Evolutionary conservation across 2,113 vertebrate genomes (phyloP).

Genomic region (Triplophysa rosa): DNA sequence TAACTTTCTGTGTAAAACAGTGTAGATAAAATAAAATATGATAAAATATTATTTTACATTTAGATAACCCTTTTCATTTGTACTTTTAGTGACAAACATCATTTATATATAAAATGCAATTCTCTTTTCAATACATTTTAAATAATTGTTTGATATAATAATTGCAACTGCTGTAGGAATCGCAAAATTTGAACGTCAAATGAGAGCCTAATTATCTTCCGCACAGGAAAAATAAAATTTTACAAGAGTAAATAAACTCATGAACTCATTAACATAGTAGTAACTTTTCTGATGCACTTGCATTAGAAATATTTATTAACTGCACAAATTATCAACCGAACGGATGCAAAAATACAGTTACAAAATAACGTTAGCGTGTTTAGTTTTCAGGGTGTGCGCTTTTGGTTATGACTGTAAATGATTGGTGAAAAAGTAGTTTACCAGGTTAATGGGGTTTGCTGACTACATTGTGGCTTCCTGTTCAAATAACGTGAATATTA

Average conservation of each 20-base stretch:
- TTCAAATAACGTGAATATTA: not conserved
- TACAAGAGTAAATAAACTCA: not conserved
- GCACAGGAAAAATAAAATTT: too few species aligned
- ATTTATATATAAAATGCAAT: too few species aligned
- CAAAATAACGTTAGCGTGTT: not conserved
- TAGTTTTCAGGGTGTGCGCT: not conserved
- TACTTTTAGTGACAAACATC: too few species aligned
- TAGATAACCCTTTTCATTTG: not conserved
- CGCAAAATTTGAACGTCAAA: too few species aligned
- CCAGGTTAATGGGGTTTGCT: not conserved
- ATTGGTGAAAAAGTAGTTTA: not conserved
- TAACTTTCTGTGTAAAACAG: too few species aligned
- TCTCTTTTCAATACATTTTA: too few species aligned
- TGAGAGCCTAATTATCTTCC: too few species aligned
- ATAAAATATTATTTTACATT: too few species aligned
- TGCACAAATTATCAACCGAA: not conserved
- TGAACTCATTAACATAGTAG: not conserved
- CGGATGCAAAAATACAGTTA: not conserved
- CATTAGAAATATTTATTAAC: not conserved
- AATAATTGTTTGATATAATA: too few species aligned
- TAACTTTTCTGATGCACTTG: not conserved
- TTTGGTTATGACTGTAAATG: slow-evolving; percentile 30
- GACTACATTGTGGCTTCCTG: slow-evolving; percentile 20
- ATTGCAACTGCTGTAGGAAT: too few species aligned
- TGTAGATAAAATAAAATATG: too few species aligned